Conservation (phyloP, 1,140 invertebrate species). For the Bilobella aurantiaca region DNA sequence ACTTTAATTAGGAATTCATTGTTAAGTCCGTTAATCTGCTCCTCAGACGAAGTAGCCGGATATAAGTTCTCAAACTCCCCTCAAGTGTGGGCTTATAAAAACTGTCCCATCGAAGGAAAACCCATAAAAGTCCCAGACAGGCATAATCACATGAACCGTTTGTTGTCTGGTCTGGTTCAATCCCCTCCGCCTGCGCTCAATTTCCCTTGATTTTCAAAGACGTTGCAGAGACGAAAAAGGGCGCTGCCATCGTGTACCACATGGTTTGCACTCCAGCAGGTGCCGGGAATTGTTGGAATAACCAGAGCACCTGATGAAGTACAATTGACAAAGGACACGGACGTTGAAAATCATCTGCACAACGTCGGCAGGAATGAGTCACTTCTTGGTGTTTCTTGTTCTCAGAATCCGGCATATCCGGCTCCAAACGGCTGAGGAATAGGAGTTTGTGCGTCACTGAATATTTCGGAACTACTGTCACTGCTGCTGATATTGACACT, state of each 20-base stretch:
- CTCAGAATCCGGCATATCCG: too few species aligned
- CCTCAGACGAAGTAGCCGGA: too few species aligned
- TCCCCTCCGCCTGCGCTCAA: not conserved
- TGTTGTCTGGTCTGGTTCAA: not conserved
- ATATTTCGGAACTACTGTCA: not conserved
- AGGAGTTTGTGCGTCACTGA: too few species aligned
- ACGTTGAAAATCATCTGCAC: not conserved
- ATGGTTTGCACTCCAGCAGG: constrained; percentile 87
- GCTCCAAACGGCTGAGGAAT: not conserved
- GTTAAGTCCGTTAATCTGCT: not conserved
- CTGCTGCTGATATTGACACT: constrained; percentile 25
- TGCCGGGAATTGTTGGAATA: constrained; percentile 64
- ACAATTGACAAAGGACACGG: constrained; percentile 74
- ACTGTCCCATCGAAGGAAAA: not conserved
- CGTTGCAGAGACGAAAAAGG: not conserved
- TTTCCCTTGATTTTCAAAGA: not conserved
- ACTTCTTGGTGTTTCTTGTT: too few species aligned
- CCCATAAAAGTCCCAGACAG: constrained; percentile 6
- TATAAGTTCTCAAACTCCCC: too few species aligned
- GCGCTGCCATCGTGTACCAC: constrained; percentile 36
- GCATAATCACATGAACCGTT: constrained; percentile 7
- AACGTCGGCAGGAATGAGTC: too few species aligned
- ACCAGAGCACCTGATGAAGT: constrained; percentile 98
- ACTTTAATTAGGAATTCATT: not conserved
- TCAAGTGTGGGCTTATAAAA: too few species aligned